Evolutionary conservation across 2,113 vertebrate genomes (phyloP).

Genomic region (Nothobranchius furzeri): DNA sequence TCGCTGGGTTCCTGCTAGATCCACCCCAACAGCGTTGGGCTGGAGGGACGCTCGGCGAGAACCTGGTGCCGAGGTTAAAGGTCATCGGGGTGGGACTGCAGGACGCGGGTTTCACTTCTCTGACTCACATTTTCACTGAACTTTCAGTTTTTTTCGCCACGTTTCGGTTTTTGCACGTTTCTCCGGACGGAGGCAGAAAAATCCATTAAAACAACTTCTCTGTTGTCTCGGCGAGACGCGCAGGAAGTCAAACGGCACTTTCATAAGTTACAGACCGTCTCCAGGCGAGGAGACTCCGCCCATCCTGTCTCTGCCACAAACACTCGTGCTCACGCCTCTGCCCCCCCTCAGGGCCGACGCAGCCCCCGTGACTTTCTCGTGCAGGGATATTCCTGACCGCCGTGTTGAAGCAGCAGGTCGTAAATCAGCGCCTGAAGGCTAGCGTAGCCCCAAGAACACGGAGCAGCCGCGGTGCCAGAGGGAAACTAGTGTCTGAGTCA

Average conservation of each 20-base stretch:
- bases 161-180: too few species aligned
- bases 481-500: too few species aligned
- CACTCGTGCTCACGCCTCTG: conserved; percentile 27
- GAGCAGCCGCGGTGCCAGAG: too few species aligned
- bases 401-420: conserved; percentile 24
- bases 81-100: background rate
- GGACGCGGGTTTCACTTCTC: background rate
- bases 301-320: conserved; percentile 61
- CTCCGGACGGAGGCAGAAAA: too few species aligned
- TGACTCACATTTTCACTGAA: too few species aligned
- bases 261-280: conserved; percentile 44
- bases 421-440: conserved; percentile 12
- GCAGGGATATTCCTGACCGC: conserved; percentile 31
- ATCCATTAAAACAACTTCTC: too few species aligned
- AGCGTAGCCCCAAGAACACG: too few species aligned
- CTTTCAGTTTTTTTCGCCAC: too few species aligned
- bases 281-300: conserved; percentile 59
- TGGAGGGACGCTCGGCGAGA: too few species aligned
- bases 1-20: too few species aligned
- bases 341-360: conserved; percentile 34
- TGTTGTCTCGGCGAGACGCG: conserved; percentile 32
- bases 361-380: conserved; percentile 49
- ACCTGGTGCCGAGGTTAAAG: background rate
- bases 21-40: too few species aligned
- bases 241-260: conserved; percentile 57